Evolutionary conservation across 2,113 vertebrate genomes (phyloP), one percentile per base, ranked within the genome.

Genomic region (Lonchura striata): DNA sequence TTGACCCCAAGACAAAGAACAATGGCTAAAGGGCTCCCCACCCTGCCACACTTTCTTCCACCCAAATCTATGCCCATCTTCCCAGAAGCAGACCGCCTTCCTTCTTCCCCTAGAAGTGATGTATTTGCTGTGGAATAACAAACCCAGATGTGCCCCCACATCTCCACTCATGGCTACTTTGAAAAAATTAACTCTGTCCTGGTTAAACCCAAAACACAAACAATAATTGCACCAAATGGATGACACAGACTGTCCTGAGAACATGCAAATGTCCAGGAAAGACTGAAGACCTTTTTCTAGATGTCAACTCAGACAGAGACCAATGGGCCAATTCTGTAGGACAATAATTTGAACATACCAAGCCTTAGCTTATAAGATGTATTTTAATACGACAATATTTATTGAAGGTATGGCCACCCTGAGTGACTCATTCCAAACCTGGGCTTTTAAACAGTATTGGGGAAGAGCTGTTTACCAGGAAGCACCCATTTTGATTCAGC

Each of bases 101-200:
- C 16, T 35, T 76, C 24, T 57, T 20, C 8, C 13, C 10, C 7
- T 14, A 42, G 13, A 6, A 2, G 4, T 35, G 13, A 17, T 31
- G 20, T 9, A 7, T 57, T 16, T 50, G 11, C 13, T 35, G 8
- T 31, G 13, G 61, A 76, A 57, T 35, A 57, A 42, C 25, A 57
- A 76, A 76, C 13, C 8, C 31, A 59, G 31, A 50, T 4, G 4
- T 2, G 1, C 4, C 42, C 42, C 52, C 49, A 6, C n/a, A n/a
- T n/a, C n/a, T n/a, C 14, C 6, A 4, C 23, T 54, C 15, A 47
- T 0, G 0, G 23, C 12, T 41, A 8, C 12, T 5, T 4, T 0
- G 2, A 41, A 47, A 60, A 66, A 57, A 66, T 65, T 42, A 5
- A 30, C 24, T 2, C 5, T 21, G 10, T 64, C 24, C 25, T 31